Evolutionary conservation across 2,888 invertebrate species (phyloP).

Genomic region (Brachylomia viminalis): DNA sequence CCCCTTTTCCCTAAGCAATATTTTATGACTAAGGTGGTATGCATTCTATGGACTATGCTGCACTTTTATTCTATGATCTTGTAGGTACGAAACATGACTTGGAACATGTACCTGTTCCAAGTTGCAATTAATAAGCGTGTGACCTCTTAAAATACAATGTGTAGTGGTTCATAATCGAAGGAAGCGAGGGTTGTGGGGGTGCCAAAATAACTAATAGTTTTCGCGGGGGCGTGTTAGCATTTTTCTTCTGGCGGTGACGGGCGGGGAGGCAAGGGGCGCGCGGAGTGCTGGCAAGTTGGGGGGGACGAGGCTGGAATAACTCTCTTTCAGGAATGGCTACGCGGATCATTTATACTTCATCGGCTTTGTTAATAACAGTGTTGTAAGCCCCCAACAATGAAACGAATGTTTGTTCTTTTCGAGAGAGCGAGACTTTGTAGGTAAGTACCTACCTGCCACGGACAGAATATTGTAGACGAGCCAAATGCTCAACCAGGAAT

Average conservation of each 20-base stretch:
- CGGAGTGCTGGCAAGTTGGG: slow-evolving; percentile 61
- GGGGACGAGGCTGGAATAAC: slow-evolving; percentile 77
- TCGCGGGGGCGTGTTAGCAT: slow-evolving; percentile 91
- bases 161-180: slow-evolving; percentile 85
- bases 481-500: slow-evolving; percentile 16
- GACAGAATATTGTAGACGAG: slow-evolving; percentile 26
- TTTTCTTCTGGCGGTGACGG: slow-evolving; percentile 90
- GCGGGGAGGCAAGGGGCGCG: slow-evolving; percentile 69
- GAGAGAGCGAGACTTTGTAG: slow-evolving; percentile 53
- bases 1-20: not conserved
- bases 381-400: slow-evolving; percentile 68
- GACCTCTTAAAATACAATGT: slow-evolving; percentile 70
- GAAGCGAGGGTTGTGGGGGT: slow-evolving; percentile 84
- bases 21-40: slow-evolving; percentile 3
- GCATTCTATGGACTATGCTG: not conserved
- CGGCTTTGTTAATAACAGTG: slow-evolving; percentile 85
- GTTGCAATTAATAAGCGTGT: slow-evolving; percentile 55
- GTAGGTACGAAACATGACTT: not conserved
- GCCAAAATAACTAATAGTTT: slow-evolving; percentile 91
- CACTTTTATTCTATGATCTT: not conserved
- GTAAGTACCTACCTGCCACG: slow-evolving; percentile 59
- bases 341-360: slow-evolving; percentile 90
- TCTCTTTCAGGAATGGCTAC: slow-evolving; percentile 86
- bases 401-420: slow-evolving; percentile 67
- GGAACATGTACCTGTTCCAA: too few relatives aligned